These are phyloP conservation scores for Spilogale gracilis DNA, from an alignment of 2,113 vertebrate species.

Conservation along the genomic window DNA sequence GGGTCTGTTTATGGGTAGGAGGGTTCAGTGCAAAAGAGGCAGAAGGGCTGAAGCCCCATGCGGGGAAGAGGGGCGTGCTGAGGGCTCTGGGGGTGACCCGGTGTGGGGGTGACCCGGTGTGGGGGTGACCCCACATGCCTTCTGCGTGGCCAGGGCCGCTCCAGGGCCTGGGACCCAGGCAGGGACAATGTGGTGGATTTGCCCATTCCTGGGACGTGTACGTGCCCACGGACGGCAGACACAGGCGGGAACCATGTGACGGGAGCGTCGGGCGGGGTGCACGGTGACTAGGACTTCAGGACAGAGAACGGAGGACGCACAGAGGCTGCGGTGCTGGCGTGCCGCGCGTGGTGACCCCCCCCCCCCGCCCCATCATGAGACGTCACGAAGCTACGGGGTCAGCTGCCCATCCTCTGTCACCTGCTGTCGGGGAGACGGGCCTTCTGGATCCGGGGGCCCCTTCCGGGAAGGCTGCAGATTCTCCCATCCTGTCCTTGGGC, in stretches of 20 bases:
- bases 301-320: neutral
- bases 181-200: neutral
- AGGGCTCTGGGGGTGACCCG: neutral
- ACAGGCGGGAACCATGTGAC: neutral
- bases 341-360: neutral
- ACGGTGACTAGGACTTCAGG: neutral
- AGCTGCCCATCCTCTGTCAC: neutral
- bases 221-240: neutral
- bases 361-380: neutral
- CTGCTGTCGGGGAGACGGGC: neutral
- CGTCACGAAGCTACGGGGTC: neutral
- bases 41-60: fast-evolving
- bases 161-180: neutral
- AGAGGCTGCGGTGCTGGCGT: no score
- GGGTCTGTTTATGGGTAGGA: fast-evolving
- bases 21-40: fast-evolving
- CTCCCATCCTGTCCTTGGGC: neutral
- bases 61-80: neutral
- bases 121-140: neutral
- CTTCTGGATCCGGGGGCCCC: neutral
- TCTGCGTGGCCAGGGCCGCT: neutral
- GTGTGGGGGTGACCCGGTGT: neutral
- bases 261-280: neutral
- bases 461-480: neutral
- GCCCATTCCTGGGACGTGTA: neutral